These are phyloP conservation scores for Asarcornis scutulata DNA, from an alignment of 2,113 vertebrate species.

Conservation along the genomic window DNA sequence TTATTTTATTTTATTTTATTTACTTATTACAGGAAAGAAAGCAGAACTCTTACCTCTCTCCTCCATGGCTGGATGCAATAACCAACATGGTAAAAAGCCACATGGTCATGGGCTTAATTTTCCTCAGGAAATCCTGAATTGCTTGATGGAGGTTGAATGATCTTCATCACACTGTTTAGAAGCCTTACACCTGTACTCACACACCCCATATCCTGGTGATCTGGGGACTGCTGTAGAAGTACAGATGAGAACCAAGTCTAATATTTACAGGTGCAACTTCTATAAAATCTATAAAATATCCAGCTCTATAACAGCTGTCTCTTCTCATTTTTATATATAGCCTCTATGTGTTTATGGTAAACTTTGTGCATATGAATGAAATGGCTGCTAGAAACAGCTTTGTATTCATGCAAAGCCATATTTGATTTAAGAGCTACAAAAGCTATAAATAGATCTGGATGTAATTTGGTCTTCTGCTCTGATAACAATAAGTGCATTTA, in stretches of 20 bases:
- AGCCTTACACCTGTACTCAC: background rate
- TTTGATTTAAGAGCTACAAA: conserved; percentile 17
- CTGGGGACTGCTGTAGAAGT: background rate
- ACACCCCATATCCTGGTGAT: background rate
- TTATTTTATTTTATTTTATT: no score
- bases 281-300: background rate
- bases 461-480: background rate
- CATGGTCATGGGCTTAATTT: background rate
- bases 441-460: background rate
- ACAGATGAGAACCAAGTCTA: background rate
- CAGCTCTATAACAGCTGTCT: background rate
- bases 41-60: background rate
- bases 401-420: background rate
- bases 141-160: background rate
- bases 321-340: background rate
- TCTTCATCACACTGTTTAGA: background rate
- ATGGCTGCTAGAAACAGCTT: background rate
- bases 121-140: background rate
- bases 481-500: background rate
- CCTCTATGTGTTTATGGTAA: background rate
- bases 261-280: background rate
- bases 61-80: background rate
- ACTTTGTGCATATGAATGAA: background rate
- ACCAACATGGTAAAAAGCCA: background rate
- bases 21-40: background rate